Conservation (phyloP, 2,113 vertebrate species). For the Pseudopipra pipra region DNA sequence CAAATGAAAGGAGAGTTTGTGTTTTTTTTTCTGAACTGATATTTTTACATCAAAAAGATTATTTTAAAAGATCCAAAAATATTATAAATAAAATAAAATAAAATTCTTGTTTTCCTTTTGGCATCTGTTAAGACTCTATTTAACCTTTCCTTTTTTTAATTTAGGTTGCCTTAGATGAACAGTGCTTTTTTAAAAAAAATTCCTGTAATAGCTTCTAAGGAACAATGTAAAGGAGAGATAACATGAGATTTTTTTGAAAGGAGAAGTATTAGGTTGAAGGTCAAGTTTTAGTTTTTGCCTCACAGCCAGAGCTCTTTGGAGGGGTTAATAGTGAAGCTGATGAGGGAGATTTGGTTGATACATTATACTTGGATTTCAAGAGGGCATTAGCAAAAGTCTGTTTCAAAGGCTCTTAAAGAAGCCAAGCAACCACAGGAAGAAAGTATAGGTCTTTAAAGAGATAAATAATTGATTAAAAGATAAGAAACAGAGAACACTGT, state of each 20-base stretch:
- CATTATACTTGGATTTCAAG: not conserved
- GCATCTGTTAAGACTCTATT: not conserved
- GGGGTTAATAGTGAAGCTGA: not conserved
- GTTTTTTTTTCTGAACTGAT: not conserved
- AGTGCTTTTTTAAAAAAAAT: not conserved
- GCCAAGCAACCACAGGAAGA: not conserved
- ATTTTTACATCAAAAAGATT: not conserved
- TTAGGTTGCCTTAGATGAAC: not conserved
- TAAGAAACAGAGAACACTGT: not conserved
- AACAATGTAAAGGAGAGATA: not conserved
- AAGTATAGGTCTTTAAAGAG: not conserved
- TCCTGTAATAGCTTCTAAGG: not conserved
- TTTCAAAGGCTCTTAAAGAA: conserved; percentile 22
- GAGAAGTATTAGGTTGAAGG: not conserved
- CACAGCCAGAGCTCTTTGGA: not conserved
- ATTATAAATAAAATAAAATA: not conserved
- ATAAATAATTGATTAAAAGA: conserved; percentile 30
- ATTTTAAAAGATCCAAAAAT: not conserved
- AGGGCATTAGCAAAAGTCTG: not conserved
- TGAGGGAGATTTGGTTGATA: not conserved
- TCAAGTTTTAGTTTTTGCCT: not conserved
- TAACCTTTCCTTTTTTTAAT: not conserved
- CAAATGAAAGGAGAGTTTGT: not conserved
- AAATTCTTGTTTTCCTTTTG: not conserved
- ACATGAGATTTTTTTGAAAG: not conserved